Evolutionary conservation across 2,888 invertebrate genomes (phyloP).

Genomic region (Teleogryllus oceanicus): DNA sequence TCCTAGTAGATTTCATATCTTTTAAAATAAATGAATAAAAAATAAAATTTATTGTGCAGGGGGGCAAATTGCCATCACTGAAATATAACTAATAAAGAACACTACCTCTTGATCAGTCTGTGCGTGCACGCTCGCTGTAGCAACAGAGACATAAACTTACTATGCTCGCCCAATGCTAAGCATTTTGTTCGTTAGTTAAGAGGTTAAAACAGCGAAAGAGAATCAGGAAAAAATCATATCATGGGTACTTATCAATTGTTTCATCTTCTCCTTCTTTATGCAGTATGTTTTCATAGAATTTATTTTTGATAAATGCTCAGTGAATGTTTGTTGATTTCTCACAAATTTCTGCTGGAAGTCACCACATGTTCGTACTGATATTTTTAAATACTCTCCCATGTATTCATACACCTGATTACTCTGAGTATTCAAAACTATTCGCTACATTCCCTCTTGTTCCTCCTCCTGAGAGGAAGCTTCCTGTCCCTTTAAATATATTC

Average conservation of each 20-base stretch:
- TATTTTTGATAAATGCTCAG: not conserved
- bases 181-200: constrained; percentile 26
- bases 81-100: constrained; percentile 25
- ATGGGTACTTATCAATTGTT: constrained; percentile 33
- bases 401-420: no score
- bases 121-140: constrained; percentile 18
- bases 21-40: constrained; percentile 38
- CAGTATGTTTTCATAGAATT: not conserved
- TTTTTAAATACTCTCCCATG: not conserved
- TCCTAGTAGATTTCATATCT: constrained; percentile 53
- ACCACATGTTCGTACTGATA: not conserved
- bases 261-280: constrained; percentile 1
- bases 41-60: constrained; percentile 34
- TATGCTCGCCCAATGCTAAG: constrained; percentile 18
- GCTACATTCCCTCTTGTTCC: constrained; percentile 22
- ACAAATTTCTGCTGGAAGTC: constrained; percentile 30
- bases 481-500: constrained; percentile 23
- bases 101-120: constrained; percentile 30
- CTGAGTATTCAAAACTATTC: no score
- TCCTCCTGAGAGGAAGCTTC: not conserved
- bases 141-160: constrained; percentile 11
- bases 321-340: not conserved
- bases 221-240: constrained; percentile 35
- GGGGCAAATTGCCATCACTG: constrained; percentile 33
- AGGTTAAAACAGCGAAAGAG: constrained; percentile 26